These are phyloP conservation scores for Xestobium rufovillosum DNA, from an alignment of 2,888 invertebrate species.

Conservation along the genomic window DNA sequence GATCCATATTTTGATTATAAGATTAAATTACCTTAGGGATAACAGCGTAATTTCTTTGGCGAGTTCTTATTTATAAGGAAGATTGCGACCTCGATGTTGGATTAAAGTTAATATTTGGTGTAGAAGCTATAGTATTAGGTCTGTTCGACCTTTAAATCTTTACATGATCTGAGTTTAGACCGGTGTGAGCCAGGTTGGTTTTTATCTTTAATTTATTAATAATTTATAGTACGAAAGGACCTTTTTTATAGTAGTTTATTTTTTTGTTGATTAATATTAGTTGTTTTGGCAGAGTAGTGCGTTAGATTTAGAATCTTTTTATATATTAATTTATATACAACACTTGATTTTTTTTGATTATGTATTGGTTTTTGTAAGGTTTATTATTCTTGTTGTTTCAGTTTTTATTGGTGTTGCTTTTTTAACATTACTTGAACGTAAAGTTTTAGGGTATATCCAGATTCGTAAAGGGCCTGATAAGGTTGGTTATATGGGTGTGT, in stretches of 20 bases:
- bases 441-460: no score
- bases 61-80: conserved; percentile 71
- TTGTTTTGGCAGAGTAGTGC: conserved; percentile 65
- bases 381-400: no score
- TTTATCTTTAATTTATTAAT: conserved; percentile 61
- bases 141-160: no score
- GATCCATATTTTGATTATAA: conserved; percentile 57
- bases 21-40: conserved; percentile 76
- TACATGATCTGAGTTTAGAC: no score
- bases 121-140: no score
- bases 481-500: conserved; percentile 53
- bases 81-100: no score
- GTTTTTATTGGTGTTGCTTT: no score
- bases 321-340: conserved; percentile 52
- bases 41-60: conserved; percentile 75
- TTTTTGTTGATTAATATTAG: no score
- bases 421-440: no score
- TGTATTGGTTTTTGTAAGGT: conserved; percentile 40
- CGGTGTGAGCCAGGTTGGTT: conserved; percentile 80
- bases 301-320: conserved; percentile 57
- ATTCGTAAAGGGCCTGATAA: conserved; percentile 70
- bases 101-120: no score
- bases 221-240: conserved; percentile 77
- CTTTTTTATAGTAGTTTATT: conserved; percentile 49
- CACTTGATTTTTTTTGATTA: conserved; percentile 46